Conservation (phyloP, 2,888 invertebrate genomes). For the Rhamnusium bicolor region DNA sequence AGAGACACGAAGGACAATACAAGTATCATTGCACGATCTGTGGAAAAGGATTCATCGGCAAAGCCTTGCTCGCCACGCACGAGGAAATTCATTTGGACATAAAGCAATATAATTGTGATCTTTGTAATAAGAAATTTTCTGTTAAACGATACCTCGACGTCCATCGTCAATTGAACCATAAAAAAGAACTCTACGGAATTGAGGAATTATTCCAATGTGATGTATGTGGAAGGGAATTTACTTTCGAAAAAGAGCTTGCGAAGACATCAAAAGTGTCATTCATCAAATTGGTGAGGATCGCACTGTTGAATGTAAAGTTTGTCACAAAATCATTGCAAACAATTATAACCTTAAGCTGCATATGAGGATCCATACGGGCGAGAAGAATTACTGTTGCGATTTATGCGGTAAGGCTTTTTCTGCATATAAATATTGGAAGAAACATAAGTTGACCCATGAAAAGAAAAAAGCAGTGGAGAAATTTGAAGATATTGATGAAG, state of each 20-base stretch:
- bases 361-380: conserved; percentile 63
- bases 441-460: conserved; percentile 53
- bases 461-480: not conserved
- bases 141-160: conserved; percentile 59
- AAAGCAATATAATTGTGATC: conserved; percentile 62
- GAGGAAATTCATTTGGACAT: conserved; percentile 63
- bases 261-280: conserved; percentile 63
- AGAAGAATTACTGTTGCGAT: conserved; percentile 62
- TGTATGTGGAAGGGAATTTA: conserved; percentile 60
- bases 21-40: conserved; percentile 61
- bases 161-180: conserved; percentile 63
- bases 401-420: conserved; percentile 61
- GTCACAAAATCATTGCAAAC: conserved; percentile 62
- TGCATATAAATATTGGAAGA: conserved; percentile 57
- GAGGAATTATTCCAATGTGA: conserved; percentile 60
- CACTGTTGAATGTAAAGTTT: conserved; percentile 60
- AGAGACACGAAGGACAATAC: conserved; percentile 56
- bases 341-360: conserved; percentile 64
- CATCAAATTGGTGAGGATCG: conserved; percentile 62
- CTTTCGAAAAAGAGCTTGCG: conserved; percentile 62
- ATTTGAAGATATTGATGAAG: not conserved
- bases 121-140: conserved; percentile 63
- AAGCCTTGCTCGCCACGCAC: conserved; percentile 57
- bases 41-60: conserved; percentile 59
- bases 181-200: conserved; percentile 61